phyloP scores from a whole-genome alignment of 2,113 vertebrate genomes.

The Empidonax alnorum region DNA sequence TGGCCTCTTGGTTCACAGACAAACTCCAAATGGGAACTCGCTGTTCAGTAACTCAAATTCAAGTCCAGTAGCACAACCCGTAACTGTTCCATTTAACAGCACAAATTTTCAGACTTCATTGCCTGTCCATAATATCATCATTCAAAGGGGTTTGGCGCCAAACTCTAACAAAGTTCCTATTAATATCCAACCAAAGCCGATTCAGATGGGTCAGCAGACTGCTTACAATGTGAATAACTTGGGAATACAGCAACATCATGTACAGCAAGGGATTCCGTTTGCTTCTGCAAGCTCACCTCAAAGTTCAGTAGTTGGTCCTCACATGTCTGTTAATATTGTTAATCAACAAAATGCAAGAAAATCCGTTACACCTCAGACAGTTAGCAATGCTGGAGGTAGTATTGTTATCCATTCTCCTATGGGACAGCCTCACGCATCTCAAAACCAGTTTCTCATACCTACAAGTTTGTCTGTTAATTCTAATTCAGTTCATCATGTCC shows the following conservation, averaged over 20 bases:
- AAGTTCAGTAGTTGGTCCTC: conserved; percentile 78
- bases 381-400: conserved; percentile 75
- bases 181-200: conserved; percentile 94
- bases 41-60: conserved; percentile 85
- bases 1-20: conserved; percentile 82
- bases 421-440: conserved; percentile 84
- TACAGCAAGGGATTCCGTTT: conserved; percentile 80
- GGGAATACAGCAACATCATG: conserved; percentile 80
- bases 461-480: conserved; percentile 86
- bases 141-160: conserved; percentile 91
- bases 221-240: conserved; percentile 87
- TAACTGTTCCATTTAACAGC: conserved; percentile 93
- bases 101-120: conserved; percentile 85
- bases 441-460: conserved; percentile 91
- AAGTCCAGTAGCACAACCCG: conserved; percentile 84
- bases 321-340: conserved; percentile 82
- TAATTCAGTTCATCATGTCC: conserved; percentile 85
- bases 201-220: conserved; percentile 88
- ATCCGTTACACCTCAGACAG: conserved; percentile 76
- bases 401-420: conserved; percentile 86
- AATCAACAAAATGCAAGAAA: conserved; percentile 81
- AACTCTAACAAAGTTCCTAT: conserved; percentile 84
- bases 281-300: conserved; percentile 79
- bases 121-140: conserved; percentile 97
- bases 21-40: conserved; percentile 81